These are phyloP conservation scores for Campoletis sonorensis DNA, from an alignment of 1,140 invertebrate species.

Conservation along the genomic window DNA sequence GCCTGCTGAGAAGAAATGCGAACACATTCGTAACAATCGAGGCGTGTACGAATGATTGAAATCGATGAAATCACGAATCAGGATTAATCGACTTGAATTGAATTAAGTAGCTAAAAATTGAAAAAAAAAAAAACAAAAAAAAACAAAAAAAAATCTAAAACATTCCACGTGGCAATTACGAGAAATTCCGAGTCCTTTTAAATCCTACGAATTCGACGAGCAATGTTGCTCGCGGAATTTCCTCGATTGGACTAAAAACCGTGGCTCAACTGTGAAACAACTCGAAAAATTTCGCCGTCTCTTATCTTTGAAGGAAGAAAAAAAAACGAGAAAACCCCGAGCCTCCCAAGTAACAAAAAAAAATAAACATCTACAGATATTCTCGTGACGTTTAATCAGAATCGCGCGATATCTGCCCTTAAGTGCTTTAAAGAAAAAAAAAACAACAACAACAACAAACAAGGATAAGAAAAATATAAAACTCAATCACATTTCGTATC, in stretches of 20 bases:
- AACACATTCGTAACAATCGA: conserved; percentile 23
- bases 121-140: too few species aligned
- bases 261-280: not conserved
- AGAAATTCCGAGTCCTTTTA: too few species aligned
- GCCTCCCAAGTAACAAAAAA: conserved; percentile 13
- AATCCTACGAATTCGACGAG: too few species aligned
- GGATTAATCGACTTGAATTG: too few species aligned
- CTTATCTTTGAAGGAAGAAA: not conserved
- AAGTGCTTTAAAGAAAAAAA: conserved; percentile 71
- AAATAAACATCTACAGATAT: conserved; percentile 13
- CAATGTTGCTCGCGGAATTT: not conserved
- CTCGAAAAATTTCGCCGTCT: not conserved
- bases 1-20: conserved; percentile 53
- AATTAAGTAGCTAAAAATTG: not conserved
- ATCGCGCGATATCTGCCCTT: conserved; percentile 71
- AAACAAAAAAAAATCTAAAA: conserved; percentile 8
- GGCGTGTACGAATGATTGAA: not conserved
- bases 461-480: conserved; percentile 14
- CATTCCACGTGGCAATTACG: not conserved
- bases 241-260: not conserved
- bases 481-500: conserved; percentile 69
- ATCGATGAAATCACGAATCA: too few species aligned
- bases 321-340: not conserved
- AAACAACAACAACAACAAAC: not conserved
- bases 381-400: conserved; percentile 59